Percentiles rank a stretch among this genome's conserved stretches.
Conservation (phyloP, 2,113 vertebrate genomes). For the Hypanus sabinus region DNA sequence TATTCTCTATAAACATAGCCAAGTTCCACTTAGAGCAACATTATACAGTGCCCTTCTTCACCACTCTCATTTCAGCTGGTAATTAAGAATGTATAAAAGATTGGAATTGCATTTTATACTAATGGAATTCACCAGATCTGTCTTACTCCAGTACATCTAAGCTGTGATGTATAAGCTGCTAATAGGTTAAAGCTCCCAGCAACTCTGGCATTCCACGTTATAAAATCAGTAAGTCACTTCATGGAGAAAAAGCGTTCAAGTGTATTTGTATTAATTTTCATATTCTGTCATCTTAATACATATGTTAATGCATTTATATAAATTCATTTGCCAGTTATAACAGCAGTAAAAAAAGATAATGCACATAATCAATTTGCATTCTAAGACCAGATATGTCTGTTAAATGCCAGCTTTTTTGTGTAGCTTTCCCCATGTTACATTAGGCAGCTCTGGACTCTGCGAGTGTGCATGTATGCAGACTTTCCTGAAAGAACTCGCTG, state of each 20-base stretch:
- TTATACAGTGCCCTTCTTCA: background rate
- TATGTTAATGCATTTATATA: background rate
- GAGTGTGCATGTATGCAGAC: no score
- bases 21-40: background rate
- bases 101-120: background rate
- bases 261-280: background rate
- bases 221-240: background rate
- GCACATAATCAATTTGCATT: background rate
- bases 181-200: background rate
- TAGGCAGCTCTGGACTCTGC: no score
- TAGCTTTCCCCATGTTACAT: no score
- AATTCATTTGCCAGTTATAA: background rate
- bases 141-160: background rate
- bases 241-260: background rate
- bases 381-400: background rate
- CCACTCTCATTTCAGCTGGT: background rate
- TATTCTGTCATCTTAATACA: background rate
- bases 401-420: no score
- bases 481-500: no score
- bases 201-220: background rate
- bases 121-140: background rate
- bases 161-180: no score
- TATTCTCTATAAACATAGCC: background rate
- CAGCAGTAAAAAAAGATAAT: background rate
- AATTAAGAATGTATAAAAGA: background rate